phyloP scores from a whole-genome alignment of 2,113 vertebrate genomes.

The Etheostoma spectabile region DNA sequence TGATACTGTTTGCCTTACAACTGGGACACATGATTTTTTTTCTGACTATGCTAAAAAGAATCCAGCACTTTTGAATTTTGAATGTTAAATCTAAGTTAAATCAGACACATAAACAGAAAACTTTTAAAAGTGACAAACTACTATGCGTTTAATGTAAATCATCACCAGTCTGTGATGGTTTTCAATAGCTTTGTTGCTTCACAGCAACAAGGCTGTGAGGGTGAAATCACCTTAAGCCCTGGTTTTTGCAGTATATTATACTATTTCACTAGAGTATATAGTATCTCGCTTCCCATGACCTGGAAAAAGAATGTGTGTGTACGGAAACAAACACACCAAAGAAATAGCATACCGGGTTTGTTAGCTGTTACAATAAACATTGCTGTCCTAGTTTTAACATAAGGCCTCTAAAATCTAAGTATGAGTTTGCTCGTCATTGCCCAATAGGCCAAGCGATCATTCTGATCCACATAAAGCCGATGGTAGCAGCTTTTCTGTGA shows the following conservation, averaged over 20 bases:
- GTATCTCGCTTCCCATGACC: background rate
- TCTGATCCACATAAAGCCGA: constrained; percentile 37
- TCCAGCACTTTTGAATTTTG: background rate
- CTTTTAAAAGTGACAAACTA: background rate
- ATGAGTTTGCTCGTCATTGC: constrained; percentile 28
- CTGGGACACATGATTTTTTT: background rate
- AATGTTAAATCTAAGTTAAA: background rate
- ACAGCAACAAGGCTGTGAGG: background rate
- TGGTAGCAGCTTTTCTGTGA: constrained; percentile 60
- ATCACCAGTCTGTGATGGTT: background rate
- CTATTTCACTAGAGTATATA: background rate
- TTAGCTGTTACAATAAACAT: background rate
- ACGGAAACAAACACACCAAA: background rate
- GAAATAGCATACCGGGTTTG: background rate
- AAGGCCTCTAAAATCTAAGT: constrained; percentile 6
- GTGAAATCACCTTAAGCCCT: background rate
- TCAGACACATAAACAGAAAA: background rate
- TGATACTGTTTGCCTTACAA: background rate
- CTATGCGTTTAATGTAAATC: background rate
- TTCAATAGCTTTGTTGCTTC: background rate
- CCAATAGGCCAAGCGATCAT: constrained; percentile 34
- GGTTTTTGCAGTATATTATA: background rate
- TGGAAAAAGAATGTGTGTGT: background rate
- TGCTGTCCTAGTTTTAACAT: constrained; percentile 2
- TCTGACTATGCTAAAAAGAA: background rate